Conservation (phyloP, 2,113 vertebrate species). For the Leucoraja erinaceus region DNA sequence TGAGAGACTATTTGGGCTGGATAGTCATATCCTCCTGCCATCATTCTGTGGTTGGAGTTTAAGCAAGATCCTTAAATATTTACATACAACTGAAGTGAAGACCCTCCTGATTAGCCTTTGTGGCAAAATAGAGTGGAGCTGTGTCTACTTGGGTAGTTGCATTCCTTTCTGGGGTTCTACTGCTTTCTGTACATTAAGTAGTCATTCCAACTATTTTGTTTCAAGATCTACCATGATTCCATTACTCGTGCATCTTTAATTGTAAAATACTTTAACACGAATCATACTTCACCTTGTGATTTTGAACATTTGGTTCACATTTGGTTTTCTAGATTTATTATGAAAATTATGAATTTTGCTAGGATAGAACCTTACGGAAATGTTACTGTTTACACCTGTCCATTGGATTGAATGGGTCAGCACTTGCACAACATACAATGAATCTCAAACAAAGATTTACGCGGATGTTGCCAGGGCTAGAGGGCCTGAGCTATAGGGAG, state of each 20-base stretch:
- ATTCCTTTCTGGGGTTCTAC: background rate
- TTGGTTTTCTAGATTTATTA: background rate
- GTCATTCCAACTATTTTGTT: background rate
- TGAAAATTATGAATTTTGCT: background rate
- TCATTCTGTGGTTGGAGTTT: background rate
- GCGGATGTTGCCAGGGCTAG: too few species aligned
- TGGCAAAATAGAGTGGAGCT: background rate
- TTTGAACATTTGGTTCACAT: background rate
- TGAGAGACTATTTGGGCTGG: too few species aligned
- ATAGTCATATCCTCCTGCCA: too few species aligned
- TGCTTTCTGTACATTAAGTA: background rate
- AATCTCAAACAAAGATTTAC: background rate
- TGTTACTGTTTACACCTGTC: background rate
- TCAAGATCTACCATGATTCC: background rate
- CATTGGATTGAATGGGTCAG: background rate
- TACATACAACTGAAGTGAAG: background rate
- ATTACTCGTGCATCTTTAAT: background rate
- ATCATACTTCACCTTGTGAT: background rate
- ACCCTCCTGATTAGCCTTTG: background rate
- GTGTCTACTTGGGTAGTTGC: background rate
- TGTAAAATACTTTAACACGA: background rate
- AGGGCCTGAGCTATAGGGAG: too few species aligned
- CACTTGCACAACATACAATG: background rate
- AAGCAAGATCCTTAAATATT: background rate
- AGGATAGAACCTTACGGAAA: background rate